Conservation (phyloP, 2,113 vertebrate species). For the Nematolebias whitei region DNA sequence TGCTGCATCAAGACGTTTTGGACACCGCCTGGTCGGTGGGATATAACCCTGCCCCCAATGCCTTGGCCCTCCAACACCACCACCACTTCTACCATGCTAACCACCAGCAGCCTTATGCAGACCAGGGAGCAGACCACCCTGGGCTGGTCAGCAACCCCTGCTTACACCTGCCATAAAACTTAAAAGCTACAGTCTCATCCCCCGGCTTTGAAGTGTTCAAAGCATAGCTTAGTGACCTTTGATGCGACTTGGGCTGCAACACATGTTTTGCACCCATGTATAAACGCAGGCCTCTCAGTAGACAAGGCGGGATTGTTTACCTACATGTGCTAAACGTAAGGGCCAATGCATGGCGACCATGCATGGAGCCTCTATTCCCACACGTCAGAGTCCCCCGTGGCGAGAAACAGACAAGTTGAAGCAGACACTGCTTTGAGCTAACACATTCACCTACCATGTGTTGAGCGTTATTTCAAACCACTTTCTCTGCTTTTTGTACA, state of each 20-base stretch:
- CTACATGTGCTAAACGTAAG: conserved; percentile 82
- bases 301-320: conserved; percentile 81
- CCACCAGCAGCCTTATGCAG: conserved; percentile 67
- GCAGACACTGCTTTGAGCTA: conserved; percentile 58
- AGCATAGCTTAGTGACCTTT: conserved; percentile 91
- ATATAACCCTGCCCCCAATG: conserved; percentile 64
- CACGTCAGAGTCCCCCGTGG: conserved; percentile 54
- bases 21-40: conserved; percentile 79
- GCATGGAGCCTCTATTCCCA: conserved; percentile 74
- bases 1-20: conserved; percentile 83
- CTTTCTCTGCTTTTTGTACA: conserved; percentile 46
- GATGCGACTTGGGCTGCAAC: conserved; percentile 86
- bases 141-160: conserved; percentile 90
- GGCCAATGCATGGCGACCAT: conserved; percentile 77
- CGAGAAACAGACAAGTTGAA: conserved; percentile 66
- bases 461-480: conserved; percentile 63
- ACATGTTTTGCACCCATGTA: conserved; percentile 87
- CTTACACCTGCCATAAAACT: conserved; percentile 97
- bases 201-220: conserved; percentile 93
- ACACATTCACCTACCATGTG: conserved; percentile 69
- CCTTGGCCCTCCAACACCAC: conserved; percentile 41
- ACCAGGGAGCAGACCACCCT: conserved; percentile 85
- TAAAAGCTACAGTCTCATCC: conserved; percentile 88
- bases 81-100: conserved; percentile 52
- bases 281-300: conserved; percentile 80